A percentile compares a stretch with the other conserved stretches of the same genome.
These are phyloP conservation scores for Taeniopygia guttata DNA, from an alignment of 2,797 vertebrate species.

Conservation along the genomic window DNA sequence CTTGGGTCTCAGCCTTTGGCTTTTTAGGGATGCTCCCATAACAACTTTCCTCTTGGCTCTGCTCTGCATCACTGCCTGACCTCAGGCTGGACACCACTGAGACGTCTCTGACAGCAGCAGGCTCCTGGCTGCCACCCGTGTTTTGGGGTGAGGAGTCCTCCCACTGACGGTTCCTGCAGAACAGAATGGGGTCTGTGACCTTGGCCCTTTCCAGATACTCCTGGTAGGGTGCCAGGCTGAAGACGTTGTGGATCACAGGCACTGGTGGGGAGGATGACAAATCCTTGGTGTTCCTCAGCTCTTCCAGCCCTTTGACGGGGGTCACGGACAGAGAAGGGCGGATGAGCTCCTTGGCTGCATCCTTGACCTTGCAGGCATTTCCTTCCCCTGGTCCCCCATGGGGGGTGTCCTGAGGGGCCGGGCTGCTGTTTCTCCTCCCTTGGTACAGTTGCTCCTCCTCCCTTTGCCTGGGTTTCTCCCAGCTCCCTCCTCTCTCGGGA, in stretches of 20 bases:
- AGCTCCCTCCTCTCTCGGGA: too few relatives aligned
- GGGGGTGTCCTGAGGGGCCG: too few relatives aligned
- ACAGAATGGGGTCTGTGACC: background rate
- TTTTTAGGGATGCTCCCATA: background rate
- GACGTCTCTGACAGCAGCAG: accelerated
- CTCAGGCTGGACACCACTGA: accelerated
- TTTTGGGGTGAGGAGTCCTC: background rate
- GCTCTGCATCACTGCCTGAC: accelerated
- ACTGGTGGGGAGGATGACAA: slow-evolving; percentile 81
- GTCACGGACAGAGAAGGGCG: too few relatives aligned
- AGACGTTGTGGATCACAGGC: slow-evolving; percentile 92
- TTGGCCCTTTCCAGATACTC: slow-evolving; percentile 76
- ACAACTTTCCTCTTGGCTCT: background rate
- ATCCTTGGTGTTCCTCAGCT: background rate
- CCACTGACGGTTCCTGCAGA: background rate
- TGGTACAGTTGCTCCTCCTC: too few relatives aligned
- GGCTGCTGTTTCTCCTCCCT: too few relatives aligned
- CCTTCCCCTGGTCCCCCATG: too few relatives aligned
- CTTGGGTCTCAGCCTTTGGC: background rate
- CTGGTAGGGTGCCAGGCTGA: slow-evolving; percentile 89
- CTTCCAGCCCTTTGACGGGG: too few relatives aligned
- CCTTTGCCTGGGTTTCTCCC: too few relatives aligned
- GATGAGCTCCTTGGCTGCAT: too few relatives aligned
- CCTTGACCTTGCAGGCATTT: too few relatives aligned
- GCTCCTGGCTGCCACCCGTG: accelerated